Evolutionary conservation across 2,797 vertebrate genomes (phyloP).

Genomic region (Hozukius guyotensis): DNA sequence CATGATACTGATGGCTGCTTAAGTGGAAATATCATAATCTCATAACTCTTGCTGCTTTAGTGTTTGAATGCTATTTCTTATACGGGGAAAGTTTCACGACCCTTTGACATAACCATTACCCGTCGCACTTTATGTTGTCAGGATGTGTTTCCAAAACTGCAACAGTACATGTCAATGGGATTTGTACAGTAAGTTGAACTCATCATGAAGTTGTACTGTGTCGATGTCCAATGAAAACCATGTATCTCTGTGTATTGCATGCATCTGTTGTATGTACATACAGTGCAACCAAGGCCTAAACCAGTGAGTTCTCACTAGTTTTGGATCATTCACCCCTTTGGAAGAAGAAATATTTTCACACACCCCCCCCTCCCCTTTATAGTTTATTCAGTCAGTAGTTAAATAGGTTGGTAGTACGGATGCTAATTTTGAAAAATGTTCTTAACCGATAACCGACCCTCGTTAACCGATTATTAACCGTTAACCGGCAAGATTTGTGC

Average conservation of each 20-base stretch:
- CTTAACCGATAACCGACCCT: too few species aligned
- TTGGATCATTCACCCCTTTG: too few species aligned
- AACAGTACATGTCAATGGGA: neutral
- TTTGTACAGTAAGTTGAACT: neutral
- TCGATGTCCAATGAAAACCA: neutral
- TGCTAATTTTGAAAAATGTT: too few species aligned
- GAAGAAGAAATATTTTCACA: too few species aligned
- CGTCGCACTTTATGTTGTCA: neutral
- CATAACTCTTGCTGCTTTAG: neutral
- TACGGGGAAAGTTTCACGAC: neutral
- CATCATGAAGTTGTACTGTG: neutral
- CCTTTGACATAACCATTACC: neutral
- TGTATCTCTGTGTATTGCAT: neutral
- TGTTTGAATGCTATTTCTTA: neutral
- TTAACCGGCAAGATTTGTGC: too few species aligned
- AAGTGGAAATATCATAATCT: conserved; percentile 19
- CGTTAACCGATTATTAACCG: too few species aligned
- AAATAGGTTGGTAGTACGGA: too few species aligned
- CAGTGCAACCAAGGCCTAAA: neutral
- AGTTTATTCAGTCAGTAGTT: too few species aligned
- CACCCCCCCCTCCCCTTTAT: too few species aligned
- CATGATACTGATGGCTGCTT: conserved; percentile 16
- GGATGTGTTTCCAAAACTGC: neutral
- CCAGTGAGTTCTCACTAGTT: too few species aligned
- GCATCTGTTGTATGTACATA: neutral